These are phyloP conservation scores for Scalopus aquaticus DNA, from an alignment of 2,113 vertebrate species.

Conservation along the genomic window DNA sequence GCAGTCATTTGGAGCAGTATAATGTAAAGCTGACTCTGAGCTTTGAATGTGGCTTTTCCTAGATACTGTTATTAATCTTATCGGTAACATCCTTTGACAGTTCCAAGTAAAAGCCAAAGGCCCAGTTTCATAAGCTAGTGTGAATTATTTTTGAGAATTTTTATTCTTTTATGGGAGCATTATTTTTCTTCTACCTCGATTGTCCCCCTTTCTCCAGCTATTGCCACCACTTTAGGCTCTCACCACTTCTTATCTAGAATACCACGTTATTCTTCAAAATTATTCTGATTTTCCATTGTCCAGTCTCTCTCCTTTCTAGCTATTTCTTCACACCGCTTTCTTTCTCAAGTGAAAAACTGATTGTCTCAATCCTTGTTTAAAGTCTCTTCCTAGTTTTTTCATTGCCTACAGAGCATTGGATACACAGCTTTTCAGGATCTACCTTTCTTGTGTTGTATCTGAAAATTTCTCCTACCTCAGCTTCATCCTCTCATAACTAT, in stretches of 20 bases:
- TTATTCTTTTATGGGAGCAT: not conserved
- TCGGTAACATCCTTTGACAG: not conserved
- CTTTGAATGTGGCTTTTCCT: not conserved
- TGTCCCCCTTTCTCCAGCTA: not conserved
- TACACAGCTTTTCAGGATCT: not conserved
- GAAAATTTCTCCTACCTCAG: not conserved
- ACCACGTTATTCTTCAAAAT: not conserved
- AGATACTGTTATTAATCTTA: not conserved
- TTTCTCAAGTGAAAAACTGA: not conserved
- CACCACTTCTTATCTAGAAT: not conserved
- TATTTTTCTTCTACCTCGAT: not conserved
- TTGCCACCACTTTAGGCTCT: not conserved
- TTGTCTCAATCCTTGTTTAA: not conserved
- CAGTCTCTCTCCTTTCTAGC: not conserved
- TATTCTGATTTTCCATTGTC: not conserved
- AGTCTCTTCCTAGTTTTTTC: not conserved
- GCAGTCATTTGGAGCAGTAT: not conserved
- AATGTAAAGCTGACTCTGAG: not conserved
- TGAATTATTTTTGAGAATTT: not conserved
- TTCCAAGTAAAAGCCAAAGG: not conserved
- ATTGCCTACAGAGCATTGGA: not conserved
- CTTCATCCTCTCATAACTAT: not conserved
- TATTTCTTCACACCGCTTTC: not conserved
- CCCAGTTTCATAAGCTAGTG: not conserved
- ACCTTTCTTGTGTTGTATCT: not conserved